phyloP scores from a whole-genome alignment of 2,113 vertebrate genomes.

The Erinaceus europaeus region DNA sequence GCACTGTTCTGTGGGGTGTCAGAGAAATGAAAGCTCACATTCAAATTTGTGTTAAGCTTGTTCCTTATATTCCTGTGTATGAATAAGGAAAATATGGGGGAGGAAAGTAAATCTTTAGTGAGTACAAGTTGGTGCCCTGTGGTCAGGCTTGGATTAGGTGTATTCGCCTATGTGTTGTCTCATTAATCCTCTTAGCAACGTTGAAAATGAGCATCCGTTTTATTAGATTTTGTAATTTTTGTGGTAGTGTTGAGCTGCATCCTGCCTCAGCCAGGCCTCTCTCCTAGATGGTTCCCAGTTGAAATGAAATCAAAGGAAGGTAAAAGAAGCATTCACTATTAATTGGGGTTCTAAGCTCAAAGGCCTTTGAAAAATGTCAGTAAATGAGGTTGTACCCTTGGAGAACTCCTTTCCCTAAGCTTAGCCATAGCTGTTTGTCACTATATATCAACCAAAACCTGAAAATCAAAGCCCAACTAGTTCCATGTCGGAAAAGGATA shows the following conservation, averaged over 20 bases:
- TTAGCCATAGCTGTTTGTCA: neutral
- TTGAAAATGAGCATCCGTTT: neutral
- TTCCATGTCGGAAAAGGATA: neutral
- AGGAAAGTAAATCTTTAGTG: neutral
- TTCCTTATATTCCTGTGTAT: neutral
- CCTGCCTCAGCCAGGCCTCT: neutral
- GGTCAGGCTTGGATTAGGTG: neutral
- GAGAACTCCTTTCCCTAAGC: neutral
- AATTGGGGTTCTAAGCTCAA: neutral
- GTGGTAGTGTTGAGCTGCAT: neutral
- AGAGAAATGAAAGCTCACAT: neutral
- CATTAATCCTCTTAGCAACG: neutral
- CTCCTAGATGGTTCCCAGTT: neutral
- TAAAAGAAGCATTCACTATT: neutral
- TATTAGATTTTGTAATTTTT: neutral
- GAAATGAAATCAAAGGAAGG: neutral
- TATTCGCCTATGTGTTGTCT: neutral
- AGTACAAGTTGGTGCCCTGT: neutral
- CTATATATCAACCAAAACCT: neutral
- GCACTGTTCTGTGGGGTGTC: neutral
- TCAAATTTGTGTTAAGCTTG: slow-evolving; percentile 1
- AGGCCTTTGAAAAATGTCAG: neutral
- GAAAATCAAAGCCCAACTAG: neutral
- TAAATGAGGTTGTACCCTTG: neutral
- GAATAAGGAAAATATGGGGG: neutral